phyloP scores from a whole-genome alignment of 2,113 vertebrate species.

The Ivindomyrus marchei region DNA sequence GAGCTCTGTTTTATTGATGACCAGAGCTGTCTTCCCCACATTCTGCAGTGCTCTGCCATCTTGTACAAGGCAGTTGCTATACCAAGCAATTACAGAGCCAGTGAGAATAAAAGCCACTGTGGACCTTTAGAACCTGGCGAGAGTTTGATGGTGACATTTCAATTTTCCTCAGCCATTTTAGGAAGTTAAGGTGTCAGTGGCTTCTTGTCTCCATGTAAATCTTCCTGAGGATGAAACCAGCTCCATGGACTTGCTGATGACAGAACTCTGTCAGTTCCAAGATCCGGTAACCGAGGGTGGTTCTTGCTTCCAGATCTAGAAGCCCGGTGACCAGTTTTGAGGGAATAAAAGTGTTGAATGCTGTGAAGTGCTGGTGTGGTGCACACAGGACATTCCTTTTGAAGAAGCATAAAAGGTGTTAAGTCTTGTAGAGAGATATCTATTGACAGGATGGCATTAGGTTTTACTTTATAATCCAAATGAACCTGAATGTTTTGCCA shows the following conservation, averaged over 20 bases:
- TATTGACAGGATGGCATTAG: not conserved
- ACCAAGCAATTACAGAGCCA: not conserved
- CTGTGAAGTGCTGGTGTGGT: not conserved
- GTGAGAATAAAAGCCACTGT: not conserved
- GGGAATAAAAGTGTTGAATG: not conserved
- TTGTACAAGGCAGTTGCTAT: not conserved
- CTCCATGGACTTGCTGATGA: not conserved
- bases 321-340: not conserved
- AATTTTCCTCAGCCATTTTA: not conserved
- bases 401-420: not conserved
- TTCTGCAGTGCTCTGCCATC: not conserved
- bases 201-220: not conserved
- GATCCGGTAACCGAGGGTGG: not conserved
- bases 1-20: not conserved
- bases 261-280: not conserved
- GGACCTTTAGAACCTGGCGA: not conserved
- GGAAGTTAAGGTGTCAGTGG: not conserved
- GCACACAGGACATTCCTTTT: not conserved
- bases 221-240: not conserved
- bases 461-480: not conserved
- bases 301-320: not conserved
- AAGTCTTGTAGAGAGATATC: not conserved
- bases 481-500: not conserved
- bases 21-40: not conserved
- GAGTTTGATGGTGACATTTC: not conserved